Conservation (phyloP, 1,140 invertebrate species). For the Brachionus sp. region DNA sequence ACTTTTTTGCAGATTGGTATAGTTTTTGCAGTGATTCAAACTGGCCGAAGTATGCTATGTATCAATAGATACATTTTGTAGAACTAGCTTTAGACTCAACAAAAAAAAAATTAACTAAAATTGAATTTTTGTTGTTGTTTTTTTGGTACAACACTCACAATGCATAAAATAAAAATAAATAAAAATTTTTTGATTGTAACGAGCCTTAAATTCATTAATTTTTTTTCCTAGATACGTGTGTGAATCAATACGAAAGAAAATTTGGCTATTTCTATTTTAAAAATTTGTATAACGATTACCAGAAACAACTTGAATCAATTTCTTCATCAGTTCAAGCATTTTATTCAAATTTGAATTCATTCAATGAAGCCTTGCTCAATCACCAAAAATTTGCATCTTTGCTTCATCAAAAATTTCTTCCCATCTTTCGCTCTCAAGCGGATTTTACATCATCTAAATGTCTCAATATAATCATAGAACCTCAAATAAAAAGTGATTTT, state of each 20-base stretch:
- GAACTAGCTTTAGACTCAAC: too few relatives aligned
- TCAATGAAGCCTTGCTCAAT: neutral
- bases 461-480: neutral
- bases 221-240: neutral
- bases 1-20: too few relatives aligned
- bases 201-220: neutral
- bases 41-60: too few relatives aligned
- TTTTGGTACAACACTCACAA: too few relatives aligned
- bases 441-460: neutral
- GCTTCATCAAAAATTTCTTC: neutral
- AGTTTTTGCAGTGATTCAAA: too few relatives aligned
- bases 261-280: slow-evolving; percentile 37
- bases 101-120: too few relatives aligned
- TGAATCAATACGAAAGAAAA: neutral
- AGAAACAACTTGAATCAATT: neutral
- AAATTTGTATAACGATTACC: slow-evolving; percentile 22
- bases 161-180: too few relatives aligned
- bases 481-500: neutral
- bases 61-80: too few relatives aligned
- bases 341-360: slow-evolving; percentile 12
- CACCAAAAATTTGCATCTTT: neutral
- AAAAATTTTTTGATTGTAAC: too few relatives aligned
- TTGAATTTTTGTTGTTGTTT: too few relatives aligned
- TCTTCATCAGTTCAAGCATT: neutral
- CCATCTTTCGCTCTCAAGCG: neutral